A percentile compares a stretch with the other conserved stretches of the same genome.
Evolutionary conservation across 2,113 vertebrate species (phyloP).

Genomic region (Phoenicopterus ruber): DNA sequence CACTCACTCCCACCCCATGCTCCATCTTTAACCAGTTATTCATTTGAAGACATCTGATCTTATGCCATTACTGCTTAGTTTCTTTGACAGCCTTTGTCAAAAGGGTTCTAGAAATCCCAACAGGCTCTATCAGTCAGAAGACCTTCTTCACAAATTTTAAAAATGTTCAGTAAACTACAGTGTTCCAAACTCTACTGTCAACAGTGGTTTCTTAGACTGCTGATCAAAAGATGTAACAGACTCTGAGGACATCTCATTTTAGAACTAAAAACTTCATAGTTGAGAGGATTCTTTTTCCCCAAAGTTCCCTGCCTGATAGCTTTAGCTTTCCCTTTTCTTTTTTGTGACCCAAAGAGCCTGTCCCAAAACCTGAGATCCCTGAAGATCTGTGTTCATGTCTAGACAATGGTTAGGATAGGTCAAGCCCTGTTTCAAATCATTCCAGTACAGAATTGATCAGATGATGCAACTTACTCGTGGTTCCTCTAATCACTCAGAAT

Average conservation of each 20-base stretch:
- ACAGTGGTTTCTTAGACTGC: background rate
- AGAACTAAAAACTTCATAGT: background rate
- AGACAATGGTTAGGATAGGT: background rate
- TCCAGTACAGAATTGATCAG: accelerated
- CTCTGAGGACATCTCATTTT: background rate
- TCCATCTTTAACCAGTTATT: background rate
- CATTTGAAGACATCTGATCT: background rate
- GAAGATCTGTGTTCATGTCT: background rate
- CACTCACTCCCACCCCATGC: background rate
- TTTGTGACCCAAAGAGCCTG: background rate
- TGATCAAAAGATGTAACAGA: background rate
- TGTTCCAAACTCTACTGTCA: background rate
- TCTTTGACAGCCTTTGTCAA: background rate
- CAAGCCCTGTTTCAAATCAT: background rate
- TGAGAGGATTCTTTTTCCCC: background rate
- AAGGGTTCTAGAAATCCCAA: background rate
- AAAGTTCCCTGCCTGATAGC: background rate
- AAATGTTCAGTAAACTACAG: background rate
- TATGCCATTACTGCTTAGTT: background rate
- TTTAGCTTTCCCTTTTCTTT: background rate
- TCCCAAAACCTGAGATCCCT: background rate
- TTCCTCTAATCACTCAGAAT: background rate
- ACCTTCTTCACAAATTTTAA: background rate
- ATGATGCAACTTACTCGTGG: background rate
- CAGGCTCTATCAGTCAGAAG: background rate